Evolutionary conservation across 1,140 invertebrate species (phyloP).

Genomic region (Gonioctena quinquepunctata): DNA sequence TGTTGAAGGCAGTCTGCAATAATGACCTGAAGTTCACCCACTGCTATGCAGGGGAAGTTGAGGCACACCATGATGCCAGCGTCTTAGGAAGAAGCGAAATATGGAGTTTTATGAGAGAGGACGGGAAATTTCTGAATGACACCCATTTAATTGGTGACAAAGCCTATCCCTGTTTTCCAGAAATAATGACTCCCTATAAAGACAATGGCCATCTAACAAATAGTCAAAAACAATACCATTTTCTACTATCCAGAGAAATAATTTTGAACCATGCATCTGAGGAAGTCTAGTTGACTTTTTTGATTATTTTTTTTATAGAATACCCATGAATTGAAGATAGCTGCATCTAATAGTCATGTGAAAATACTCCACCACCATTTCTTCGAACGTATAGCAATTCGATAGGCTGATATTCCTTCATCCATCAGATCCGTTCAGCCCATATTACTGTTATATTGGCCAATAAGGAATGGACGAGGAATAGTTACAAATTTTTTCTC

Average conservation of each 20-base stretch:
- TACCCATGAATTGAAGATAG: no score
- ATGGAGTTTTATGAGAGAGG: not conserved
- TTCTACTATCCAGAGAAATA: not conserved
- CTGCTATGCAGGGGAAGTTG: conserved; percentile 4
- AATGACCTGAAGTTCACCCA: not conserved
- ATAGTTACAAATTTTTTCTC: no score
- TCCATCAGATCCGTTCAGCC: no score
- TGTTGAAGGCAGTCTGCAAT: not conserved
- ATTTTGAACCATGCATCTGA: no score
- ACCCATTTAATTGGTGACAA: conserved; percentile 13
- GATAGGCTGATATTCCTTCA: no score
- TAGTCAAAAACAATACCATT: conserved; percentile 13
- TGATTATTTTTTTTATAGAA: no score
- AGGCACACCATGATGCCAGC: not conserved
- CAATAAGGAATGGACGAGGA: no score
- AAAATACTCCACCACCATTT: no score
- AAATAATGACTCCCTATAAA: conserved; percentile 9
- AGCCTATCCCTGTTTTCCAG: conserved; percentile 9
- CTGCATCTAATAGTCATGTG: no score
- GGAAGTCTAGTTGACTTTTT: no score
- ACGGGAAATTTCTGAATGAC: conserved; percentile 7
- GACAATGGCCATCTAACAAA: conserved; percentile 17
- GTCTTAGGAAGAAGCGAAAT: not conserved
- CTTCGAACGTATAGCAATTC: no score
- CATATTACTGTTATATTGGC: no score